Percentiles rank a stretch among this genome's conserved stretches.
Conservation (phyloP, 2,113 vertebrate genomes). For the Entosphenus tridentatus region DNA sequence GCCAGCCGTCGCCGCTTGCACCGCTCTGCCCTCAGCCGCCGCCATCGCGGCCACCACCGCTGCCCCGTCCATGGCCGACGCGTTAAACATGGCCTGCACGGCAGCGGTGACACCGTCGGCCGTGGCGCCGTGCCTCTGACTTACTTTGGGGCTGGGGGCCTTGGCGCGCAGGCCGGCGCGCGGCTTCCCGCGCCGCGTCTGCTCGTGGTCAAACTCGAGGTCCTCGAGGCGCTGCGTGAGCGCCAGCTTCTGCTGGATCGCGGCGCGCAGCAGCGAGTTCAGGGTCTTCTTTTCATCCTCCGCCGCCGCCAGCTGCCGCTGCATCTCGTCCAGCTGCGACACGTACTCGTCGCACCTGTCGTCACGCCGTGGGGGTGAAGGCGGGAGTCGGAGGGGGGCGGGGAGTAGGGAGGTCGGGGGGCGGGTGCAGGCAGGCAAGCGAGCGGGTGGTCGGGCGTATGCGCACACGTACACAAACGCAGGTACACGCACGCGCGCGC, state of each 20-base stretch:
- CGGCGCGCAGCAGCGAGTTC: constrained; percentile 16
- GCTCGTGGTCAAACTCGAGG: constrained; percentile 45
- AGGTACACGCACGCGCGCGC: not conserved
- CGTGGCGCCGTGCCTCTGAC: constrained; percentile 26
- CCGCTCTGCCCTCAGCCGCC: too few species aligned
- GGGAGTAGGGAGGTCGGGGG: not conserved
- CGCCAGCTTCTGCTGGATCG: constrained; percentile 18
- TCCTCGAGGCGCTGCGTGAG: constrained; percentile 14
- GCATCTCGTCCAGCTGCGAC: constrained; percentile 17
- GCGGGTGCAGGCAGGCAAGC: not conserved
- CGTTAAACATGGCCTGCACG: too few species aligned
- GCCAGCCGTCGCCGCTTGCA: too few species aligned
- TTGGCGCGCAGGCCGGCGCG: constrained; percentile 60
- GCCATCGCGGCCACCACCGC: too few species aligned
- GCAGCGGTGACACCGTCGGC: too few species aligned
- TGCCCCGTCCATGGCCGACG: too few species aligned
- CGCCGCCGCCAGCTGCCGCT: constrained; percentile 14
- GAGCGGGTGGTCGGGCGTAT: not conserved
- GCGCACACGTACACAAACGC: not conserved
- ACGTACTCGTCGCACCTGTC: constrained; percentile 17
- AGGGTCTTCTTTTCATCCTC: constrained; percentile 19
- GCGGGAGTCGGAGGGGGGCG: not conserved
- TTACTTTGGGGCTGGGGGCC: constrained; percentile 93
- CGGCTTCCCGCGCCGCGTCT: constrained; percentile 56
- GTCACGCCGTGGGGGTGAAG: not conserved